These are phyloP conservation scores for Clitarchus hookeri DNA, from an alignment of 2,888 invertebrate genomes.

Conservation along the genomic window DNA sequence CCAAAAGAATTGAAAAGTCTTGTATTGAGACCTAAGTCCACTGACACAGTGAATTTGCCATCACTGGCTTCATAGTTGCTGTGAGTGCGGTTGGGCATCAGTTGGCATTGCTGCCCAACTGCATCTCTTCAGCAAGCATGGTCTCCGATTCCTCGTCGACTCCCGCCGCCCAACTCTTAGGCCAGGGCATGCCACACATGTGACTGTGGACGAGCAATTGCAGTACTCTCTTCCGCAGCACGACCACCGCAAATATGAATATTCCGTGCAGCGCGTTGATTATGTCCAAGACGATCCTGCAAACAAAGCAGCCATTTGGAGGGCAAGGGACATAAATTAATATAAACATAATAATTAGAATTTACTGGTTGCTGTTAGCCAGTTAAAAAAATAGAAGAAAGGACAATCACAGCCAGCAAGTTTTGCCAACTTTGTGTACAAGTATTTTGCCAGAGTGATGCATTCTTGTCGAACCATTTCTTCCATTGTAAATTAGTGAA, in stretches of 20 bases:
- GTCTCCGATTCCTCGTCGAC: constrained; percentile 50
- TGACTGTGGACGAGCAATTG: constrained; percentile 53
- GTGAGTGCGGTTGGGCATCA: neutral
- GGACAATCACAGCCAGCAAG: too few relatives aligned
- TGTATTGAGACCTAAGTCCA: too few relatives aligned
- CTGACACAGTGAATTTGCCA: too few relatives aligned
- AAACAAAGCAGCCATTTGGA: neutral
- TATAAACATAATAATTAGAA: too few relatives aligned
- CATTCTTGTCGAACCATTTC: too few relatives aligned
- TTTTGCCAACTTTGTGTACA: too few relatives aligned
- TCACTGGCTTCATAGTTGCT: too few relatives aligned
- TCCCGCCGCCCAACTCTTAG: constrained; percentile 53
- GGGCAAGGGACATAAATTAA: neutral
- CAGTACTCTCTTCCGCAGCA: constrained; percentile 57
- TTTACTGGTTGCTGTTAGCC: too few relatives aligned
- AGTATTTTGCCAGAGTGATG: too few relatives aligned
- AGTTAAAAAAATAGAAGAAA: too few relatives aligned
- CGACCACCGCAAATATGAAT: constrained; percentile 65
- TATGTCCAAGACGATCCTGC: constrained; percentile 58
- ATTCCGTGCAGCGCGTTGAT: constrained; percentile 66
- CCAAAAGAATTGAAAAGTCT: too few relatives aligned
- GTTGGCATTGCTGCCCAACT: constrained; percentile 43
- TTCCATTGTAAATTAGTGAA: too few relatives aligned
- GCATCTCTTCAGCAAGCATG: constrained; percentile 44
- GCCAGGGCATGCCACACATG: constrained; percentile 51